Base-by-base conservation (phyloP, 92 coral and sea anemone species). In the Hydrozoanthus gracilis region DNA sequence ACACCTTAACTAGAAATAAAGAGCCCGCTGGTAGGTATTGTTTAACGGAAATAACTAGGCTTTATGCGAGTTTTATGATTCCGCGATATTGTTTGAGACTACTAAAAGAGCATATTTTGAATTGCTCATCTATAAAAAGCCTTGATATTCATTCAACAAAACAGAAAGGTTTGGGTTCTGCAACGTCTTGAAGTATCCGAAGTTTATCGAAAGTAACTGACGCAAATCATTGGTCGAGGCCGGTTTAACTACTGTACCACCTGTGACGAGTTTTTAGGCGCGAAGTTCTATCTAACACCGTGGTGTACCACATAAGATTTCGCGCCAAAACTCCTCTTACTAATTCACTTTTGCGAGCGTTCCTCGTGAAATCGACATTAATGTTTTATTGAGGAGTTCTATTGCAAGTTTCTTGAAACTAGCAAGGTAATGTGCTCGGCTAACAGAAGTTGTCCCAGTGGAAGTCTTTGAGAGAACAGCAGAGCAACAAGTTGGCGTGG, bases 1-100 rank as follows among this genome's bases (percentile, higher is more conserved):
- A 72, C 77, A 72, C 77, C 77, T 72, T 76, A 76, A 74, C 79
- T 48, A 44, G 50, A 75, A 75, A 75, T 75, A 75, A 75, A 51
- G 7, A 3, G 16, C 47, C 20, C 45, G 62, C 11, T 8, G 79
- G 35, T 20, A 6, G 27, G 67, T 47, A 73, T 46, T 74, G 58
- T 20, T 49, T 75, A 18, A 2, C 18, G 62, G 79, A 75, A 75
- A 9, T 75, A 18, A 75, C 79, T 75, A 54, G 47, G 16, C 44
- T 17, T 8, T 55, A 17, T 3, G 7, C 7, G n/a, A n/a, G 7
- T 64, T 74, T 74, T 74, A 17, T 16, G 58, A 74, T 50, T 49
- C 79, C 45, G 79, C 55, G 79, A 74, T 74, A 74, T 50, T 74
- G 65, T 76, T 76, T 20, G 8, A 4, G 35, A 67, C 9, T 14